Evolutionary conservation across 2,797 vertebrate species (phyloP).

Genomic region (Meriones psammophilus): DNA sequence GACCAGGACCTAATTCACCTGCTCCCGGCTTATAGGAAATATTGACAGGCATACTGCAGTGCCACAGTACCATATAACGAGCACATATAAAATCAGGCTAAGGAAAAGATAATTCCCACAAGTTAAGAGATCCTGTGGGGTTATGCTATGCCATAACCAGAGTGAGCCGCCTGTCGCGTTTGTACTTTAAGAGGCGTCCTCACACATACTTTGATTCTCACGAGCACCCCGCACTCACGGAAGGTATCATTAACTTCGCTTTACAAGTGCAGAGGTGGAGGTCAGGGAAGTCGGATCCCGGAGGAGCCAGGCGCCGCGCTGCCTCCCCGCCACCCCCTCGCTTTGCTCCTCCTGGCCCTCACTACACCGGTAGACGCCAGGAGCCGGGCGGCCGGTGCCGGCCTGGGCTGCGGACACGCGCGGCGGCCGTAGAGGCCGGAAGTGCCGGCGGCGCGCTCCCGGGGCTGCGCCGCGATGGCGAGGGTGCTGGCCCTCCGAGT

Average conservation of each 20-base stretch:
- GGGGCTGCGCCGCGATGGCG: neutral
- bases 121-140: conserved; percentile 16
- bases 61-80: neutral
- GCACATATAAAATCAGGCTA: conserved; percentile 15
- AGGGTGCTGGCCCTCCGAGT: conserved; percentile 16
- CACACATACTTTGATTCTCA: conserved; percentile 3
- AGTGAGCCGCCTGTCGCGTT: conserved; percentile 3
- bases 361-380: too few relatives aligned
- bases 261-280: neutral
- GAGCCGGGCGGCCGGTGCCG: neutral
- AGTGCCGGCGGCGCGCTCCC: conserved; percentile 15
- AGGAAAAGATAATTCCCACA: conserved; percentile 38
- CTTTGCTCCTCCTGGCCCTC: neutral
- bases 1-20: neutral
- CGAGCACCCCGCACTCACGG: neutral
- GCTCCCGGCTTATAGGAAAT: neutral
- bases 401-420: neutral
- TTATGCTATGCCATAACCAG: neutral
- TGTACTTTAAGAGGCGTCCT: conserved; percentile 63
- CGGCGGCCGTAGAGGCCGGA: conserved; percentile 63
- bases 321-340: conserved; percentile 10
- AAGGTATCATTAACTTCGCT: neutral
- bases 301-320: neutral
- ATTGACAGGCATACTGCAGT: neutral
- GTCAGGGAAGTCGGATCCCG: neutral